These are phyloP conservation scores for Tenthredo livida DNA, from an alignment of 2,888 invertebrate species.

Conservation along the genomic window DNA sequence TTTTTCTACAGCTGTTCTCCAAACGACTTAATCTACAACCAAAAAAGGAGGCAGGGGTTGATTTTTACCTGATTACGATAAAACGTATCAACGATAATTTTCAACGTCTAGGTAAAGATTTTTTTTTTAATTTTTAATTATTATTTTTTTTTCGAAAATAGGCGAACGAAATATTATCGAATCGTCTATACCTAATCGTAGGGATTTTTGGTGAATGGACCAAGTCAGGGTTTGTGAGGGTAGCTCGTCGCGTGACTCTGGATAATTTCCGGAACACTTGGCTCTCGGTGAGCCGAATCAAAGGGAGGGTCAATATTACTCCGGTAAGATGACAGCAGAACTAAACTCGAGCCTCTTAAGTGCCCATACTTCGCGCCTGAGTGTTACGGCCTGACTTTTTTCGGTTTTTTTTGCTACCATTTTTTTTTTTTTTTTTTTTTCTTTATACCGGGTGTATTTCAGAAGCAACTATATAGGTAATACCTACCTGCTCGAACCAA, in stretches of 20 bases:
- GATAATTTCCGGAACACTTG: slow-evolving; percentile 51
- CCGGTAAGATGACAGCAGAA: slow-evolving; percentile 29
- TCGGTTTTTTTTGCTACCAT: neutral
- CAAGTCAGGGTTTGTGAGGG: neutral
- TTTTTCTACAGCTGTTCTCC: too few species aligned
- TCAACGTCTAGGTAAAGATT: neutral
- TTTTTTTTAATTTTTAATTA: neutral
- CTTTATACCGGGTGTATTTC: neutral
- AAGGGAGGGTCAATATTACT: slow-evolving; percentile 33
- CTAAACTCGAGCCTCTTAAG: slow-evolving; percentile 25
- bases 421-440: neutral
- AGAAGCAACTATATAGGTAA: neutral
- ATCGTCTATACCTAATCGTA: slow-evolving; percentile 14
- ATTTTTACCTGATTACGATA: too few species aligned
- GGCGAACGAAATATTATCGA: neutral
- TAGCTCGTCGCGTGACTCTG: slow-evolving; percentile 40
- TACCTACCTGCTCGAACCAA: neutral
- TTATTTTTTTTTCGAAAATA: neutral
- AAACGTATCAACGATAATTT: too few species aligned
- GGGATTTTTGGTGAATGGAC: slow-evolving; percentile 47
- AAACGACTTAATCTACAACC: too few species aligned
- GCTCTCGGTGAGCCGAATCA: slow-evolving; percentile 39
- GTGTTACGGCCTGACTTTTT: neutral
- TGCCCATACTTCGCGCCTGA: slow-evolving; percentile 24
- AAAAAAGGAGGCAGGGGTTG: too few species aligned